Evolutionary conservation across 2,888 invertebrate species (phyloP).

Genomic region (Tholera decimalis): DNA sequence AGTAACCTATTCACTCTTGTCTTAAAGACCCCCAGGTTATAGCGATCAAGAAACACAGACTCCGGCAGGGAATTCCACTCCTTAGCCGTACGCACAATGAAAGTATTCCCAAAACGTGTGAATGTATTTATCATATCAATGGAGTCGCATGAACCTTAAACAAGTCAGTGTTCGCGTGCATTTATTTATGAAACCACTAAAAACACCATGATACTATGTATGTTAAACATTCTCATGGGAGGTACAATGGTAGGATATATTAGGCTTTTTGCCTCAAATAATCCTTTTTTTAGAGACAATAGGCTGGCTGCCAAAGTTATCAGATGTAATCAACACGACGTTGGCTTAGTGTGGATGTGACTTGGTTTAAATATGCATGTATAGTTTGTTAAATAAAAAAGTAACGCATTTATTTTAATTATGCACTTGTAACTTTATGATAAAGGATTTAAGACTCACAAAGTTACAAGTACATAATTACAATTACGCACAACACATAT

Average conservation of each 20-base stretch:
- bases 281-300: constrained; percentile 88
- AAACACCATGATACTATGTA: constrained; percentile 67
- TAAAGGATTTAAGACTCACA: too few relatives aligned
- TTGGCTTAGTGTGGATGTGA: constrained; percentile 74
- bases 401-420: too few relatives aligned
- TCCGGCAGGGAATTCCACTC: too few relatives aligned
- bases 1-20: too few relatives aligned
- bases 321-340: constrained; percentile 79
- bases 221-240: constrained; percentile 69
- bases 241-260: constrained; percentile 88
- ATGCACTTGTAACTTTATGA: too few relatives aligned
- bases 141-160: neutral
- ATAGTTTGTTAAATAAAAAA: neutral
- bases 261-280: constrained; percentile 87
- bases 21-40: too few relatives aligned
- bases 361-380: neutral
- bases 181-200: constrained; percentile 55
- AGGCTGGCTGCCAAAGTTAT: constrained; percentile 83
- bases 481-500: too few relatives aligned
- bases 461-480: too few relatives aligned
- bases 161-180: constrained; percentile 14
- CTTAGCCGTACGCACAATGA: too few relatives aligned
- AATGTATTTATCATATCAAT: too few relatives aligned
- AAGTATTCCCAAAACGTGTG: too few relatives aligned
- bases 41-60: too few relatives aligned